Base-by-base conservation (phyloP, 2,888 invertebrate genomes). In the Archips xylosteana region DNA sequence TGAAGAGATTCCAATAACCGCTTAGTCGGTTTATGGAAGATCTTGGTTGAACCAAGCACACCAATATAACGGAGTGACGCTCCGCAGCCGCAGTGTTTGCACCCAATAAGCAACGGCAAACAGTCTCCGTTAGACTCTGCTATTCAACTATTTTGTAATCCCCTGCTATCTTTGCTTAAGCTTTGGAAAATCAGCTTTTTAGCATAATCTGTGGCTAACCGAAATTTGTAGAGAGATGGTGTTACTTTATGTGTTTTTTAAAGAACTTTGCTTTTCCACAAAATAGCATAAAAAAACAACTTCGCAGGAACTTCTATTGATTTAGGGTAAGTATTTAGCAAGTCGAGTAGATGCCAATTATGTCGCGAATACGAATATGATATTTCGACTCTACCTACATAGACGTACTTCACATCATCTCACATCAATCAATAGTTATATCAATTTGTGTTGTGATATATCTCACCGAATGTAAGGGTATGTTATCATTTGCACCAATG, bases 61-160 rank as follows among this genome's bases (percentile, higher is more conserved):
- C 34, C 15, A 10, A 34, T 54, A 51, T 54, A 51, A 49, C 49
- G 61, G 39, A 51, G 51, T 61, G 61, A 5, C 65, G 34, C 65
- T 54, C 54, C 63, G 15, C 42, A 42, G 59, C 54, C 54, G 70
- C 66, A 49, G 65, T 71, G 71, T 71, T 66, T 65, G 66, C 71
- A 47, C 71, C 60, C 51, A 65, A 71, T 66, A 66, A 71, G 66
- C 71, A 51, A 42, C 61, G 66, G 71, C 71, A 71, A 71, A 71
- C 66, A 71, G n/a, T 49, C 36, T 70, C 45, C 64, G 34, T 34
- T 54, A 10, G 69, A 61, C n/a, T 15, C 51, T 15, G 39, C 71
- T 51, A 51, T 54, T 71, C 60, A 54, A 61, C 61, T 61, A 49
- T 66, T 61, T 66, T 65, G 65, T 66, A 65, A 71, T 65, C 65